These are phyloP conservation scores for Sorex araneus DNA, from an alignment of 2,113 vertebrate genomes.

Conservation along the genomic window DNA sequence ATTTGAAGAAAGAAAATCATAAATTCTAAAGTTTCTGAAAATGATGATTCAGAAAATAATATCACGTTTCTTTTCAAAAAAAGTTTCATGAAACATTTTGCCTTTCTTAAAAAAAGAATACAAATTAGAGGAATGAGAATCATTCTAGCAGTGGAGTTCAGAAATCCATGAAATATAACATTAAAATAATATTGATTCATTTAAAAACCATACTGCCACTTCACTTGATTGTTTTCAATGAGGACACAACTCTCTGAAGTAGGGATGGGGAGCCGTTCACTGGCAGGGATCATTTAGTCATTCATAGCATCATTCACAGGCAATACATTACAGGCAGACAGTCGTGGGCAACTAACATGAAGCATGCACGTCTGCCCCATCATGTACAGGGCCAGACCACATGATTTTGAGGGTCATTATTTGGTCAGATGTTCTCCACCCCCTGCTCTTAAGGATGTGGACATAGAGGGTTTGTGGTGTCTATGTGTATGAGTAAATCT, in stretches of 20 bases:
- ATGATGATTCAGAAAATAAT: conserved; percentile 15
- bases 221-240: background rate
- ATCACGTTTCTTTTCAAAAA: background rate
- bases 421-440: too few relatives aligned
- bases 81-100: background rate
- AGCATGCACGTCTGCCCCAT: too few relatives aligned
- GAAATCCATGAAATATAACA: conserved; percentile 22
- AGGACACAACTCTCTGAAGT: background rate
- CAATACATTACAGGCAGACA: too few relatives aligned
- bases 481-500: background rate
- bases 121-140: background rate
- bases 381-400: too few relatives aligned
- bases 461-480: background rate
- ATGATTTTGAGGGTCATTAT: too few relatives aligned
- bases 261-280: too few relatives aligned
- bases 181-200: background rate
- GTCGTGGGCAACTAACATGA: too few relatives aligned
- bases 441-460: too few relatives aligned
- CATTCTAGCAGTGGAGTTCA: conserved; percentile 2
- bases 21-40: conserved; percentile 8
- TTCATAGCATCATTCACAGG: too few relatives aligned
- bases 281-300: too few relatives aligned
- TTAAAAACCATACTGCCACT: background rate
- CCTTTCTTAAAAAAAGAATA: background rate
- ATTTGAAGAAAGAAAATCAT: conserved; percentile 42